Percentiles rank a stretch among this genome's conserved stretches.
These are phyloP conservation scores for Melanogrammus aeglefinus DNA, from an alignment of 2,797 vertebrate genomes.

Conservation along the genomic window DNA sequence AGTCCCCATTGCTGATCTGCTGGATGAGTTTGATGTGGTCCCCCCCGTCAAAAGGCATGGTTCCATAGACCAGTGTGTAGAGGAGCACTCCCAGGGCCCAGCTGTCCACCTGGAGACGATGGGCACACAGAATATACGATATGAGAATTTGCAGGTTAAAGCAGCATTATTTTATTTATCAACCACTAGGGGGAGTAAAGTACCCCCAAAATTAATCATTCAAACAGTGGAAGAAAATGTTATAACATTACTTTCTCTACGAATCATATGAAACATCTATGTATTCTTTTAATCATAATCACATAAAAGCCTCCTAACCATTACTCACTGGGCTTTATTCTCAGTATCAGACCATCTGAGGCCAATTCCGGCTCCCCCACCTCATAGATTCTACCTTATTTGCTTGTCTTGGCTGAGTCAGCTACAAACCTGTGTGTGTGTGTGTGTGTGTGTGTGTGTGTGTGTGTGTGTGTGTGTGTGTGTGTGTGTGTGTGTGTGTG, in stretches of 20 bases:
- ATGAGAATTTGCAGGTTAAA: not conserved
- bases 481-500: constrained; percentile 2
- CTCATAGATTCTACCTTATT: not conserved
- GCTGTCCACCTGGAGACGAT: constrained; percentile 88
- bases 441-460: not conserved
- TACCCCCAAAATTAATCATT: not conserved
- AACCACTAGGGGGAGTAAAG: not conserved
- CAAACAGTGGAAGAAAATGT: not conserved
- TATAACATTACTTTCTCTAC: not conserved
- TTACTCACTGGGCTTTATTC: not conserved
- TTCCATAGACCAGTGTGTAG: constrained; percentile 97
- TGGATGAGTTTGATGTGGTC: constrained; percentile 98
- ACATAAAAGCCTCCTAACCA: too few relatives aligned
- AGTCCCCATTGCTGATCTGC: constrained; percentile 98
- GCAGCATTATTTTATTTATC: not conserved
- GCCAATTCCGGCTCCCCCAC: not conserved
- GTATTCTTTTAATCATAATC: too few relatives aligned
- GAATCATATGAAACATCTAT: not conserved
- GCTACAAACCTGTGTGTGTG: constrained; percentile 1
- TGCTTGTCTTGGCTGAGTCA: not conserved
- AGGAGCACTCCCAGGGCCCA: constrained; percentile 98
- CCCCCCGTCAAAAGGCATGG: constrained; percentile 98
- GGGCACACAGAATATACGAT: not conserved
- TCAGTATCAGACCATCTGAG: not conserved
- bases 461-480: too few relatives aligned